Evolutionary conservation across 2,888 invertebrate species (phyloP), one percentile per base, ranked within the genome.

Genomic region (Prosopocoilus inquinatus): DNA sequence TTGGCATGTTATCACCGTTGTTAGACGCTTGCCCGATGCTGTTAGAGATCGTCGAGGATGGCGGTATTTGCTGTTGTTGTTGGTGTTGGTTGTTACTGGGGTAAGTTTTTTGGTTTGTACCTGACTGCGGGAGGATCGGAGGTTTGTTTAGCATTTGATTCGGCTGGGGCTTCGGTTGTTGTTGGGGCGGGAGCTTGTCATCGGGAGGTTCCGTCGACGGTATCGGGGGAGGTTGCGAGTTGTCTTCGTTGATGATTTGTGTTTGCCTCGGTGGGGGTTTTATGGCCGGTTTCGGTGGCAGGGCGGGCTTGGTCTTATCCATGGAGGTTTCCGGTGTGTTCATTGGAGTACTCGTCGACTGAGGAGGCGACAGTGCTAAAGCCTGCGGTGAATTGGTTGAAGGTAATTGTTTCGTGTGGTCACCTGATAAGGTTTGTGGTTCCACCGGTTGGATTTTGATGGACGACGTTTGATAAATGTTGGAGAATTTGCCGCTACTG

Each of bases 251-350:
- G 9, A 59, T 16, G 16, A 67, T 58, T 61, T 73, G 74, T 5
- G 75, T 78, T 68, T 81, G 82, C 55, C 83, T 72, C 0, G 83
- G 82, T 1, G 82, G 82, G 11, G 82, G 81, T 61, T 82, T 85
- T 47, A 88, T 82, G 12, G 85, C 84, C 46, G 94, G 94, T 78
- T 94, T 94, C 8, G 91, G 91, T 58, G 91, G 91, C 73, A 91
- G 75, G 1, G 91, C 90, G 1, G 91, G 91, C 73, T 91, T 88
- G 36, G 79, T 80, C 70, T 82, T 84, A 66, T 84, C 83, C 4
- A 78, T 63, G 55, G 80, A 79, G 59, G 79, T 79, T 38, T 75
- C 73, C 4, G 84, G 82, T 8, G 81, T 82, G 2, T 80, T 77
- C 35, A 82, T 64, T 2, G 84, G 84, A 1, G 85, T 84, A 67